A percentile compares a stretch with the other conserved stretches of the same genome.
Conservation (phyloP, 2,113 vertebrate species). For the Uria lomvia region DNA sequence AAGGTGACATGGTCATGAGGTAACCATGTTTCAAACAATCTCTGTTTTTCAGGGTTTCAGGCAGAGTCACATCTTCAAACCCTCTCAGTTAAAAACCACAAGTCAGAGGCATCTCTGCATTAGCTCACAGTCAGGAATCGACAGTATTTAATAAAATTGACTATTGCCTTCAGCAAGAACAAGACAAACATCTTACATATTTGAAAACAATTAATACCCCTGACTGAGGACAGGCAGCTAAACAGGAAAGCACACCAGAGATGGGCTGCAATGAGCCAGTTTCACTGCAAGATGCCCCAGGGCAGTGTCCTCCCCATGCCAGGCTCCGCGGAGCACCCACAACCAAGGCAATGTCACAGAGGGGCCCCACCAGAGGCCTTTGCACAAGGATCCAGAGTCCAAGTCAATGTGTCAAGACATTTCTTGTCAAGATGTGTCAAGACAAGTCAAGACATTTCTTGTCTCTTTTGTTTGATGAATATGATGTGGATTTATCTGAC, state of each 20-base stretch:
- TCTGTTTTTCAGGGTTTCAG: neutral
- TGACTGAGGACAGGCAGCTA: neutral
- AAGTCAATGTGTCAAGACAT: neutral
- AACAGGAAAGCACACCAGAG: neutral
- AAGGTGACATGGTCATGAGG: neutral
- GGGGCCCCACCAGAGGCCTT: neutral
- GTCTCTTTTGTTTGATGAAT: neutral
- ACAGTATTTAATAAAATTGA: slow-evolving; percentile 20
- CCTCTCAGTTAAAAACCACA: neutral
- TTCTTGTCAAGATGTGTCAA: no score
- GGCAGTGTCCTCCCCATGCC: fast-evolving
- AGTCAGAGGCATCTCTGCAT: neutral
- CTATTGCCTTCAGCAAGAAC: slow-evolving; percentile 10
- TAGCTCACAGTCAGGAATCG: neutral
- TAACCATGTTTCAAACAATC: neutral
- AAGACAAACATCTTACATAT: neutral
- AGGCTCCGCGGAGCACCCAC: neutral
- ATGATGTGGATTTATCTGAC: neutral
- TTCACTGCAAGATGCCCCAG: neutral
- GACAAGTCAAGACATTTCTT: neutral
- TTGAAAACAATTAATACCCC: slow-evolving; percentile 20
- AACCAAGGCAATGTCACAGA: neutral
- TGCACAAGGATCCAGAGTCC: neutral
- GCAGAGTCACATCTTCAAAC: neutral
- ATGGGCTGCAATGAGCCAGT: fast-evolving